phyloP scores from a whole-genome alignment of 2,113 vertebrate species.

The Menidia beryllina region DNA sequence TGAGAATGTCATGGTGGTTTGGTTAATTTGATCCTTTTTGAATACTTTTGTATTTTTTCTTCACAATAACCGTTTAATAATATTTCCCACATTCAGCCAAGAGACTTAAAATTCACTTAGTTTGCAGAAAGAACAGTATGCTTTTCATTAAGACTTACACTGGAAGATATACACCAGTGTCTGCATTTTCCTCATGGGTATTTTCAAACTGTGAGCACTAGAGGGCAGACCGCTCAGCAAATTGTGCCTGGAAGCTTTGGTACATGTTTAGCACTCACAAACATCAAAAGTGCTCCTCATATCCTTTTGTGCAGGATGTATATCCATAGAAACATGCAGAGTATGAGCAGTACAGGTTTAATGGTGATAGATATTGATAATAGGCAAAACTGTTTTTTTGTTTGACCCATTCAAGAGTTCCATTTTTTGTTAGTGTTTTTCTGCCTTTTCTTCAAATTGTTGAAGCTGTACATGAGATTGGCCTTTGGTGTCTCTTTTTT shows the following conservation, averaged over 20 bases:
- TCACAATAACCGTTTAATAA: too few relatives aligned
- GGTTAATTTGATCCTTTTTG: not conserved
- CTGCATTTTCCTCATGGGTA: not conserved
- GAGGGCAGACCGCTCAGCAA: slow-evolving; percentile 68
- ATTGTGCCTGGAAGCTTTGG: slow-evolving; percentile 19
- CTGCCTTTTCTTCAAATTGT: not conserved
- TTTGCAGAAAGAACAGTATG: not conserved
- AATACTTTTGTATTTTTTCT: too few relatives aligned
- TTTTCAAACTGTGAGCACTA: slow-evolving; percentile 64
- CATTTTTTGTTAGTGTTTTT: not conserved
- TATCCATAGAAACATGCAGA: not conserved
- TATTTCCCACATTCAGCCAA: not conserved
- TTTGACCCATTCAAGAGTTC: not conserved
- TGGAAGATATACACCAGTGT: not conserved
- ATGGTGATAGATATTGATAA: too few relatives aligned
- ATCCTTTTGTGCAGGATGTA: not conserved
- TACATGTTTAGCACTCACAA: not conserved
- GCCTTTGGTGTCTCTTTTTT: not conserved
- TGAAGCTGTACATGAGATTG: not conserved
- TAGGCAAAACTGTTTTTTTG: not conserved
- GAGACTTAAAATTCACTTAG: not conserved
- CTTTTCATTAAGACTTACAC: not conserved
- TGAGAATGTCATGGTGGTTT: slow-evolving; percentile 15
- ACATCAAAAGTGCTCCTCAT: not conserved
- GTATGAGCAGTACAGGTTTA: not conserved